Conservation (phyloP, 2,113 vertebrate genomes). For the Hyla sarda region DNA sequence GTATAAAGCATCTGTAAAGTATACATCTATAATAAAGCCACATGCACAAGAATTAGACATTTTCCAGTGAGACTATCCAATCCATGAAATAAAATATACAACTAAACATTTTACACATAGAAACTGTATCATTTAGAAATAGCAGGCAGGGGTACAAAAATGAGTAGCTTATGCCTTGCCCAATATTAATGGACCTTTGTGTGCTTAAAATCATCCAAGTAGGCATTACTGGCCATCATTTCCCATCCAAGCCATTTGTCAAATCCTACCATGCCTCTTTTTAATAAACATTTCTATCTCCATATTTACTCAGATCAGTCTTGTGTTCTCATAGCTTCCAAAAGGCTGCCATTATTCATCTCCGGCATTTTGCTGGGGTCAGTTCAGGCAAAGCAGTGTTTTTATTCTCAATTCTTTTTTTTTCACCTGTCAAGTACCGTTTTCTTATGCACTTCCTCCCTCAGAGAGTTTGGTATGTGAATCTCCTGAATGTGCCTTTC, state of each 20-base stretch:
- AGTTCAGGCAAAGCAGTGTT: constrained; percentile 46
- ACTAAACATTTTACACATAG: not conserved
- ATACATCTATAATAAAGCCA: not conserved
- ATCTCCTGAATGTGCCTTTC: not conserved
- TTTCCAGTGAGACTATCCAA: not conserved
- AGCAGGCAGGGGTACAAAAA: not conserved
- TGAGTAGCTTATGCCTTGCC: not conserved
- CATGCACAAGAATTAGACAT: not conserved
- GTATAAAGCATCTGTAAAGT: too few species aligned
- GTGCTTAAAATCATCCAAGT: not conserved
- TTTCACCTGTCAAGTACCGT: constrained; percentile 42
- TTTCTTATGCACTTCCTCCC: constrained; percentile 47
- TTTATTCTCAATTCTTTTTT: constrained; percentile 24
- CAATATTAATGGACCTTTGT: not conserved
- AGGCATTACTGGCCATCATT: not conserved
- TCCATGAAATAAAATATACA: not conserved
- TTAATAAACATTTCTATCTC: not conserved
- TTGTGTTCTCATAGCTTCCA: not conserved
- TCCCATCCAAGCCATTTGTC: not conserved
- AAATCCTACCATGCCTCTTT: too few species aligned
- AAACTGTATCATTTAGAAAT: too few species aligned
- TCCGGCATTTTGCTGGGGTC: constrained; percentile 17
- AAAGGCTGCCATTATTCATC: constrained; percentile 25
- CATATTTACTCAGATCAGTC: constrained; percentile 10
- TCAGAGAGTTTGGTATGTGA: constrained; percentile 46